Evolutionary conservation across 2,888 invertebrate genomes (phyloP), one percentile per base, ranked within the genome.

Genomic region (Eubasilissa splendida): DNA sequence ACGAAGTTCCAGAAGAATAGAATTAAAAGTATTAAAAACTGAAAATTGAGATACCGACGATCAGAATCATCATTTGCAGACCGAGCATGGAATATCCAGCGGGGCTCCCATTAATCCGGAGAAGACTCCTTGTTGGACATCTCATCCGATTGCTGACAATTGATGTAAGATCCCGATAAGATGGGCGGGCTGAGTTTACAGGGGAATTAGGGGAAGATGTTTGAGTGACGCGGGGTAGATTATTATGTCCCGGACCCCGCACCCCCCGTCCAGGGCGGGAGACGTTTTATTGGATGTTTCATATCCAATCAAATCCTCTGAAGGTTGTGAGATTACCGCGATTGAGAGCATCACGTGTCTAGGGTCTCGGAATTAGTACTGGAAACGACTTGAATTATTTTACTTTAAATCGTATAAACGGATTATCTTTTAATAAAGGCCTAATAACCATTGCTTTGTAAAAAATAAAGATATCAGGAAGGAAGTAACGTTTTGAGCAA

Each of bases 121-220:
- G 12, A n/a, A 58, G 74, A 74, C 58, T 58, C 56, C 53, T 5
- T 58, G 14, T 74, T 52, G 74, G 74, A 74, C 74, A 74, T 58
- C 58, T 50, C 58, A 42, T 74, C 71, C 71, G 74, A 59, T 74
- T 59, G 74, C 58, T 74, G 74, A 74, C 74, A 74, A 74, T 74
- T 74, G 74, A 74, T 74, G 70, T 70, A 70, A 70, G 70, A 53
- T 54, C 53, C 8, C 42, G 8, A 54, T 12, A 54, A 70, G 54
- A 54, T 5, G 14, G 31, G 31, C 53, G 11, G 54, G 58, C 11
- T n/a, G 70, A 70, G 66, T 66, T 66, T 42, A 54, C 9, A 11
- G 70, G 9, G 52, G 70, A 70, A 70, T 70, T 70, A 70, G 31
- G 70, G 31, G 70, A 74, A 58, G 58, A 74, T 74, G 74, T n/a